Percentiles rank a stretch among this genome's conserved stretches.
These are phyloP conservation scores for Bryconaethiops microstoma DNA, from an alignment of 2,797 vertebrate species.

Conservation along the genomic window DNA sequence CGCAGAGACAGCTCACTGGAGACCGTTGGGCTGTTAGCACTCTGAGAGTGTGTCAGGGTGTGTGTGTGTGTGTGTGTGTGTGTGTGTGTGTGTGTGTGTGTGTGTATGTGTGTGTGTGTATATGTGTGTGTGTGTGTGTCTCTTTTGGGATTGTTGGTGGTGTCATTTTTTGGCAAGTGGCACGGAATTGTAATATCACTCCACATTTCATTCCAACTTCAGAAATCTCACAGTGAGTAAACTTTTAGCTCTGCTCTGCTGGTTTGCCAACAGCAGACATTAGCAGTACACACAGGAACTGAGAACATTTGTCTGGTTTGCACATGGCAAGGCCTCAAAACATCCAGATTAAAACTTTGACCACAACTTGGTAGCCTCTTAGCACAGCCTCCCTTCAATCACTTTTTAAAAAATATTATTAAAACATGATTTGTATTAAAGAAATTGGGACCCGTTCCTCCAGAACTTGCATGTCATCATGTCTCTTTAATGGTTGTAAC, in stretches of 20 bases:
- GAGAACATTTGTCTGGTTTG: neutral
- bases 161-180: neutral
- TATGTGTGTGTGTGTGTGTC: neutral
- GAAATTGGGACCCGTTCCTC: neutral
- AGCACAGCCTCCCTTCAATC: neutral
- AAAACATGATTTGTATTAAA: neutral
- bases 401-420: no score
- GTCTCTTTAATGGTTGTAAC: neutral
- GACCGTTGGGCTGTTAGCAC: no score
- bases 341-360: neutral
- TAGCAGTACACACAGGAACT: neutral
- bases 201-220: slow-evolving; percentile 1
- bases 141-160: neutral
- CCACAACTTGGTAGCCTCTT: neutral
- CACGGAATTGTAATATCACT: slow-evolving; percentile 11
- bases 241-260: neutral
- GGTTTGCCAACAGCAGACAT: neutral
- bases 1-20: no score
- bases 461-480: neutral
- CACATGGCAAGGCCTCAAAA: neutral
- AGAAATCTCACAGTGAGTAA: slow-evolving; percentile 1
- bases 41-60: no score
- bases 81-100: no score
- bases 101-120: slow-evolving; percentile 34
- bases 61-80: no score